Evolutionary conservation across 2,888 invertebrate genomes (phyloP).

Genomic region (Callosobruchus maculatus): DNA sequence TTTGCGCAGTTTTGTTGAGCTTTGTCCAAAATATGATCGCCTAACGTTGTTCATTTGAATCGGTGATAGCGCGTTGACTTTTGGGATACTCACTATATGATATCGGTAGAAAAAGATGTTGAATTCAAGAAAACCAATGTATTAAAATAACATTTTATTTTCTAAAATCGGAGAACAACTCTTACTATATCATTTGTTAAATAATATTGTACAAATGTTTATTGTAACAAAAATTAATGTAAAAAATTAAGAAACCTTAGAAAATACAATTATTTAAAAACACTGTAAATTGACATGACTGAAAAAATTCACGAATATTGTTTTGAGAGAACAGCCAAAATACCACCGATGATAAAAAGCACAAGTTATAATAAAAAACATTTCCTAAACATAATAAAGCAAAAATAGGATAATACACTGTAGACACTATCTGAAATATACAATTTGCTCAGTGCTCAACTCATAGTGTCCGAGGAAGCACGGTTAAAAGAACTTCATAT

Average conservation of each 20-base stretch:
- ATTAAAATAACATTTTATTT: constrained; percentile 36
- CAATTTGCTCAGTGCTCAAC: constrained; percentile 19
- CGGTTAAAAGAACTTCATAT: constrained; percentile 17
- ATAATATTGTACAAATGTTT: constrained; percentile 22
- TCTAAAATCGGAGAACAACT: constrained; percentile 32
- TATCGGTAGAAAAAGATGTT: too few species aligned
- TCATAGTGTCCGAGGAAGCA: constrained; percentile 21
- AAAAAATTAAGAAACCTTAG: constrained; percentile 14
- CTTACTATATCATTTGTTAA: constrained; percentile 27
- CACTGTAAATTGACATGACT: constrained; percentile 13
- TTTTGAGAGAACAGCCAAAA: constrained; percentile 9
- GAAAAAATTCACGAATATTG: constrained; percentile 4
- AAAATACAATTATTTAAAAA: constrained; percentile 12
- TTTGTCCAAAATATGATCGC: too few species aligned
- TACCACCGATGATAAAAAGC: constrained; percentile 2
- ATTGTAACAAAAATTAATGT: constrained; percentile 16
- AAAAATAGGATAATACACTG: constrained; percentile 4
- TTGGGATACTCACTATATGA: too few species aligned
- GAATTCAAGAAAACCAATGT: background rate
- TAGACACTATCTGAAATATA: constrained; percentile 10
- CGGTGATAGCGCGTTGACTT: too few species aligned
- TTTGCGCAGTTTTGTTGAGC: too few species aligned
- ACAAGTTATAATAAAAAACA: constrained; percentile 3
- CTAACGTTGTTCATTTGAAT: too few species aligned
- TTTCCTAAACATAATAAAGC: constrained; percentile 3